Evolutionary conservation across 2,113 vertebrate species (phyloP).

Genomic region (Scomber colias): DNA sequence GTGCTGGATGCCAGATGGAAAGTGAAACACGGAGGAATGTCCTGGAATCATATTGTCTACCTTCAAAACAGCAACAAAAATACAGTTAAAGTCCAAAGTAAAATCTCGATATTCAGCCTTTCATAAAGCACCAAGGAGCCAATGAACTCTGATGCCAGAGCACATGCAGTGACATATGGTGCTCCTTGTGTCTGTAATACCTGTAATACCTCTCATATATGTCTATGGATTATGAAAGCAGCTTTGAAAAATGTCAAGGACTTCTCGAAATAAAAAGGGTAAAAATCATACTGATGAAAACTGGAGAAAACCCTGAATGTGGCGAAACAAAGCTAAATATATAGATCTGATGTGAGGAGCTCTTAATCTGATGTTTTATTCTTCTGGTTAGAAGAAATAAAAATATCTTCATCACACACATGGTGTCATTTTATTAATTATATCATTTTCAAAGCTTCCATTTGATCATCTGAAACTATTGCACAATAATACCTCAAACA

Average conservation of each 20-base stretch:
- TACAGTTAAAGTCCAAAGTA: background rate
- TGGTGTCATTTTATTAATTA: no score
- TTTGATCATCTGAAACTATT: background rate
- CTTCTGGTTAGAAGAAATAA: background rate
- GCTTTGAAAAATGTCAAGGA: slow-evolving; percentile 69
- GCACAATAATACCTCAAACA: no score
- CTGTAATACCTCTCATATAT: slow-evolving; percentile 49
- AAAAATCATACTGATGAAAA: background rate
- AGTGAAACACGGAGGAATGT: background rate
- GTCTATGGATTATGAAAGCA: slow-evolving; percentile 65
- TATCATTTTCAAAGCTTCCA: background rate
- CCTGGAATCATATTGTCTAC: background rate
- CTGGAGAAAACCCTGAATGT: slow-evolving; percentile 1
- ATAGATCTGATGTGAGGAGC: background rate
- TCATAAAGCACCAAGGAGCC: background rate
- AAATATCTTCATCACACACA: no score
- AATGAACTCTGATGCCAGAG: slow-evolving; percentile 18
- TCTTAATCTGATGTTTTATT: background rate
- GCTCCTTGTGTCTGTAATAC: slow-evolving; percentile 52
- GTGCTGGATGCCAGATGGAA: background rate
- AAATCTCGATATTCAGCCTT: background rate
- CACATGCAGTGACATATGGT: slow-evolving; percentile 56
- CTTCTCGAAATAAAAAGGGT: slow-evolving; percentile 42
- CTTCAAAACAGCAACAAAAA: background rate
- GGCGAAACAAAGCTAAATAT: background rate